Evolutionary conservation across 1,140 invertebrate genomes (phyloP).

Genomic region (Drosophila seguyi): DNA sequence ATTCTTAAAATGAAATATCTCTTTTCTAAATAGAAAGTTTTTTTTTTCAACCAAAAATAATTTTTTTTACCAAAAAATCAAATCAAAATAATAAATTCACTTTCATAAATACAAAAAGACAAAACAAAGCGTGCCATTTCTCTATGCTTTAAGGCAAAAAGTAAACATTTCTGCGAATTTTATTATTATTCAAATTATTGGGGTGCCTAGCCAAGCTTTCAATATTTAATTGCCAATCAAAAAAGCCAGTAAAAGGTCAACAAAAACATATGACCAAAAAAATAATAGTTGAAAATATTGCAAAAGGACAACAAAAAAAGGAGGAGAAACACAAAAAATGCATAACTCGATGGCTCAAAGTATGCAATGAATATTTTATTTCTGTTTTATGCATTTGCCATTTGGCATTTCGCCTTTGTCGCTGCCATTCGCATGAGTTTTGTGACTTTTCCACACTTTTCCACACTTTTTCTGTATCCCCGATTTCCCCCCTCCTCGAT

Average conservation of each 20-base stretch:
- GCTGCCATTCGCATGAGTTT: conserved; percentile 29
- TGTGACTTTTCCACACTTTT: conserved; percentile 5
- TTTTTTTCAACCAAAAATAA: background rate
- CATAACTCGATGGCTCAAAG: conserved; percentile 59
- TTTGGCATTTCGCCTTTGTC: conserved; percentile 45
- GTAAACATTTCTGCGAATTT: background rate
- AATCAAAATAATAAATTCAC: background rate
- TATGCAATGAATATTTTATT: conserved; percentile 72
- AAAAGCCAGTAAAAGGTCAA: conserved; percentile 16
- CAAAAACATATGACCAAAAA: background rate
- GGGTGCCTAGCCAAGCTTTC: conserved; percentile 22
- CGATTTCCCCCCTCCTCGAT: background rate
- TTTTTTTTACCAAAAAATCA: background rate
- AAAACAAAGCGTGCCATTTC: background rate
- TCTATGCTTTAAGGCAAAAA: background rate
- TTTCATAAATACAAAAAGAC: background rate
- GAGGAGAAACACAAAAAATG: conserved; percentile 20
- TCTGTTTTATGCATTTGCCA: conserved; percentile 66
- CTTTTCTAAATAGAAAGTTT: background rate
- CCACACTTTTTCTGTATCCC: background rate
- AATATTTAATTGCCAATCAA: conserved; percentile 61
- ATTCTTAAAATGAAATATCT: too few relatives aligned
- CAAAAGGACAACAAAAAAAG: background rate
- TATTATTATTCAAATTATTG: conserved; percentile 25
- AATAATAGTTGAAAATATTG: conserved; percentile 10